Base-by-base conservation (phyloP, 2,113 vertebrate genomes). In the Elephantulus edwardii region DNA sequence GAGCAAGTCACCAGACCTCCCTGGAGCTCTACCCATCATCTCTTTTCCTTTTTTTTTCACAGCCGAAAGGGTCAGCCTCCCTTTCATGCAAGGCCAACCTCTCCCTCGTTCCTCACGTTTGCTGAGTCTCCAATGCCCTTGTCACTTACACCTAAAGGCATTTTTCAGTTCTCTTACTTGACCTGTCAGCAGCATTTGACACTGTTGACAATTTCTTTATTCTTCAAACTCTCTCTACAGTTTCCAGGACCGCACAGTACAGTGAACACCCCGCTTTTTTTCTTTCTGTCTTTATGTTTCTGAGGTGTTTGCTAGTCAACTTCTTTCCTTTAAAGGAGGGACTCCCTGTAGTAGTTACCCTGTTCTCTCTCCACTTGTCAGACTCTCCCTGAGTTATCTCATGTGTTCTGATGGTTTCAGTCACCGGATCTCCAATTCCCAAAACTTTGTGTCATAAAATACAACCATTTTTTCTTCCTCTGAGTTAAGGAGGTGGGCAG, bases 131-230 rank as follows among this genome's bases (percentile, higher is more conserved):
- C 88, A 86, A n/a, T 89, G 48, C 17, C 76, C 66, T 91, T 35
- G 44, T 81, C 84, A 86, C 68, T 84, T 80, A 95, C 83, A 76
- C 60, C 75, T 84, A 87, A 80, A 87, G 74, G 70, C 74, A 70
- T 70, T 70, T 74, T 83, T 68, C 76, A 83, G 42, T 92, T 87
- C 42, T 68, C 66, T 91, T 82, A 56, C 50, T 77, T 82, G 68
- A 83, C 16, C 44, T 70, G 70, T 93, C 68, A 85, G 66, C 46
- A 78, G 48, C 30, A 71, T 90, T 64, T 90, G 70, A 90, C 58
- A 79, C 20, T 83, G 28, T 58, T 79, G 50, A 75, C 70, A 58
- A 71, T 38, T 35, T 52, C 76, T 88, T 91, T 58, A 40, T 85
- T 89, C 86, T 75, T 85, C 35, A 91, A 85, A 80, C 20, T 54